Percentiles rank a stretch among this genome's conserved stretches.
These are phyloP conservation scores for Oreamnos americanus DNA, from an alignment of 2,113 vertebrate species.

Conservation along the genomic window DNA sequence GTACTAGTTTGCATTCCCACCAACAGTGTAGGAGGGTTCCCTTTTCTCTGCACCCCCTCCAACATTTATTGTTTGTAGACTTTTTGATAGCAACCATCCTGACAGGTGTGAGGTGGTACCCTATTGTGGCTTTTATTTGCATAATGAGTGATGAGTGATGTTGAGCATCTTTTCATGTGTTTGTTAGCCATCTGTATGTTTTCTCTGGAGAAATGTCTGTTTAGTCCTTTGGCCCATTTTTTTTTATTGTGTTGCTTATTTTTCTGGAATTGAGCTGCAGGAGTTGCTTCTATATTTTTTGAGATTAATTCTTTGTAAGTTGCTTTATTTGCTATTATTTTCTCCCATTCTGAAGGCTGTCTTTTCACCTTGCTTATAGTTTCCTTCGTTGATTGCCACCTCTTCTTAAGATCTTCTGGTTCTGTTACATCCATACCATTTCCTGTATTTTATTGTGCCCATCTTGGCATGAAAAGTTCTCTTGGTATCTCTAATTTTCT, in stretches of 20 bases:
- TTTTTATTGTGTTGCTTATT: neutral
- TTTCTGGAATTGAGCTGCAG: neutral
- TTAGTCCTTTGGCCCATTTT: neutral
- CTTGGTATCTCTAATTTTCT: neutral
- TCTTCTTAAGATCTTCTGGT: neutral
- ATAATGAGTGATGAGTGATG: neutral
- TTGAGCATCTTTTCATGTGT: neutral
- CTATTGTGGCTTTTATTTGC: neutral
- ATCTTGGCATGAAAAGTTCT: neutral
- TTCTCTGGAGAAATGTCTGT: neutral
- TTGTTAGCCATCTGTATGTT: neutral
- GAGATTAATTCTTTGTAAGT: neutral
- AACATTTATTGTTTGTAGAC: neutral
- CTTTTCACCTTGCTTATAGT: neutral
- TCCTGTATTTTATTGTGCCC: neutral
- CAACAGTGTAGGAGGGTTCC: neutral
- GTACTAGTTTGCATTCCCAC: neutral
- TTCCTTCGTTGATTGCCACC: neutral
- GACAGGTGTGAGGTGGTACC: neutral
- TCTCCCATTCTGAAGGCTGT: neutral
- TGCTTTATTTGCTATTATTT: neutral
- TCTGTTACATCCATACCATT: neutral
- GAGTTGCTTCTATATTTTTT: neutral
- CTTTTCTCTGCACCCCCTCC: neutral
- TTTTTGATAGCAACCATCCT: neutral